Conservation (phyloP, 2,797 vertebrate species). For the Sparidentex hasta region DNA sequence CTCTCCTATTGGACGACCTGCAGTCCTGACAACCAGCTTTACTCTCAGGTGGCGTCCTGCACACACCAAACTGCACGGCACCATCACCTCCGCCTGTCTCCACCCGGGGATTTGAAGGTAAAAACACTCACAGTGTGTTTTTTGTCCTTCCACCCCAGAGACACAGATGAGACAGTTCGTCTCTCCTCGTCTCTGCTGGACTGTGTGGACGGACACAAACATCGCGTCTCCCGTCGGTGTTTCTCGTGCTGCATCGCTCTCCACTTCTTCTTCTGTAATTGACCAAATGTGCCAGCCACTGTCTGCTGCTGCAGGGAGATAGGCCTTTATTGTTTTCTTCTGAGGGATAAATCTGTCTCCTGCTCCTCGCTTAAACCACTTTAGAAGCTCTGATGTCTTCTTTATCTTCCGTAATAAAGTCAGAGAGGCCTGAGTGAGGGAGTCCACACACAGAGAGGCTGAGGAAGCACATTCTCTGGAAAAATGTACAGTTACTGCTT, state of each 20-base stretch:
- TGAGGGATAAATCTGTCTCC: slow-evolving; percentile 59
- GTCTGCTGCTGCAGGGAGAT: slow-evolving; percentile 48
- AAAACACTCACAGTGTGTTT: slow-evolving; percentile 16
- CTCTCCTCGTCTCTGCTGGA: background rate
- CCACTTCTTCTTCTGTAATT: slow-evolving; percentile 34
- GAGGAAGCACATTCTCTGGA: slow-evolving; percentile 12
- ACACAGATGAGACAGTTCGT: slow-evolving; percentile 11
- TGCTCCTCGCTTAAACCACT: slow-evolving; percentile 42
- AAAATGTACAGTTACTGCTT: background rate
- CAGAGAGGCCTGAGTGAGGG: slow-evolving; percentile 29
- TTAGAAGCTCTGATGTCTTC: slow-evolving; percentile 54
- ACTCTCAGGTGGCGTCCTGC: background rate
- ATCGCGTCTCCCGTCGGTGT: slow-evolving; percentile 7
- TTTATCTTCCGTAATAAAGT: slow-evolving; percentile 55
- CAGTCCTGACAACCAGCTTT: background rate
- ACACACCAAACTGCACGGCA: background rate
- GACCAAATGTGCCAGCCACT: slow-evolving; percentile 45
- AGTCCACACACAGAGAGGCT: slow-evolving; percentile 16
- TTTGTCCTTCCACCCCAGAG: slow-evolving; percentile 23
- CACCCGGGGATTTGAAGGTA: slow-evolving; percentile 5
- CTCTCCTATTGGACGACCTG: background rate
- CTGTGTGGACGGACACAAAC: background rate
- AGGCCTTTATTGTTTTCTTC: slow-evolving; percentile 61
- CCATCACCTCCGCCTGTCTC: slow-evolving; percentile 24
- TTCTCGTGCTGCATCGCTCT: slow-evolving; percentile 17